Conservation (phyloP, 2,888 invertebrate species). For the Drosophila antonietae region DNA sequence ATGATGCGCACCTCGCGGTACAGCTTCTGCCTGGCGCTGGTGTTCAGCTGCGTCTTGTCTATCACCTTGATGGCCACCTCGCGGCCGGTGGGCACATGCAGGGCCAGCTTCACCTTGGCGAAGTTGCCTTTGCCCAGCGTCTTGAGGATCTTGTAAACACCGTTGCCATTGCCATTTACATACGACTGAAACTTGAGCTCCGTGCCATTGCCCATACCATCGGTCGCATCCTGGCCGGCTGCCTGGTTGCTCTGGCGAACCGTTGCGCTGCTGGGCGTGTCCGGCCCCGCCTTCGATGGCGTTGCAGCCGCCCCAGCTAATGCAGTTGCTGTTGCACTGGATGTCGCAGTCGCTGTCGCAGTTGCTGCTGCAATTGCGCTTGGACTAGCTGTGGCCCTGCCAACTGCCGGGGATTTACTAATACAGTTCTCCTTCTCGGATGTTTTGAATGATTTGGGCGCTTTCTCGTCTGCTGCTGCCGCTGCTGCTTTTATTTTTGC, state of each 20-base stretch:
- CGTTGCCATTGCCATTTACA: conserved; percentile 88
- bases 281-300: conserved; percentile 47
- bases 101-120: conserved; percentile 99
- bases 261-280: conserved; percentile 49
- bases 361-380: neutral
- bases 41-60: conserved; percentile 99
- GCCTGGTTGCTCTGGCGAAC: conserved; percentile 31
- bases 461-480: conserved; percentile 51
- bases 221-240: conserved; percentile 51
- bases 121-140: conserved; percentile 99
- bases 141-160: conserved; percentile 99
- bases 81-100: conserved; percentile 99
- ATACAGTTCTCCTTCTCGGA: conserved; percentile 66
- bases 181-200: conserved; percentile 65
- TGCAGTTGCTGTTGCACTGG: conserved; percentile 6
- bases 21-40: conserved; percentile 98
- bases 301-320: neutral
- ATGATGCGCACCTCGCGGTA: conserved; percentile 95
- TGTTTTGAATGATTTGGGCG: conserved; percentile 45
- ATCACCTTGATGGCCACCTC: conserved; percentile 99
- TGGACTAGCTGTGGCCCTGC: neutral
- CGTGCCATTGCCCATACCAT: conserved; percentile 47
- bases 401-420: conserved; percentile 5
- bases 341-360: neutral
- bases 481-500: conserved; percentile 51